Percentiles rank a stretch among this genome's conserved stretches.
phyloP scores from a whole-genome alignment of 37 sponge, comb jelly and placozoan species.

The Chondrosia reniformis region DNA sequence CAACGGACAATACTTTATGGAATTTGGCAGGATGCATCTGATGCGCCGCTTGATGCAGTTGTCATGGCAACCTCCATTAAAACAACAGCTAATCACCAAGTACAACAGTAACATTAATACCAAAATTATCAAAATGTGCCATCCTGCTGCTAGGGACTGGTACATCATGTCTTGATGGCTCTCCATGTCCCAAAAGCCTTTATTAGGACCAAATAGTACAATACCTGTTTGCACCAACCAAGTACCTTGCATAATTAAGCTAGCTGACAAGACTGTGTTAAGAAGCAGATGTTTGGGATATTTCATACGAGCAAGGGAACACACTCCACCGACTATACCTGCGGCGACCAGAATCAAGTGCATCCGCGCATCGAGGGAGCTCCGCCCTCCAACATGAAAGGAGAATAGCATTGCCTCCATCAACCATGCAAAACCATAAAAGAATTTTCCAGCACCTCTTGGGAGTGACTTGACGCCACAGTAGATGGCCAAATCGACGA shows the following conservation, averaged over 20 bases:
- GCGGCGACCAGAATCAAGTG: conserved; percentile 2
- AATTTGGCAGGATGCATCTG: no score
- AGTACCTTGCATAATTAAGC: conserved; percentile 1
- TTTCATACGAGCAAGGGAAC: not conserved
- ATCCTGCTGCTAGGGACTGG: no score
- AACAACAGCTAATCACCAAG: no score
- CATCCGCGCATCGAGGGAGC: not conserved
- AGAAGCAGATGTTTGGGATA: not conserved
- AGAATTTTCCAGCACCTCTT: not conserved
- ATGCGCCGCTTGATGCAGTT: no score
- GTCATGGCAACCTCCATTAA: no score
- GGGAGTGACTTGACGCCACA: not conserved
- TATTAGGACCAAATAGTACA: not conserved
- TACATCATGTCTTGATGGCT: not conserved
- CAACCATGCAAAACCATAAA: not conserved
- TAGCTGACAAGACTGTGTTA: not conserved
- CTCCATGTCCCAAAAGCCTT: not conserved
- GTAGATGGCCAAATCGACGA: not conserved
- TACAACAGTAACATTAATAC: no score
- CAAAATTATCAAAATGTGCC: no score
- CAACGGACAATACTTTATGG: no score
- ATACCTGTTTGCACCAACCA: not conserved
- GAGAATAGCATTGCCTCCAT: conserved; percentile 7
- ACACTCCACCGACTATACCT: not conserved
- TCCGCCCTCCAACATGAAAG: not conserved